Base-by-base conservation (phyloP, 2,888 invertebrate species). In the Crematogaster levior region DNA sequence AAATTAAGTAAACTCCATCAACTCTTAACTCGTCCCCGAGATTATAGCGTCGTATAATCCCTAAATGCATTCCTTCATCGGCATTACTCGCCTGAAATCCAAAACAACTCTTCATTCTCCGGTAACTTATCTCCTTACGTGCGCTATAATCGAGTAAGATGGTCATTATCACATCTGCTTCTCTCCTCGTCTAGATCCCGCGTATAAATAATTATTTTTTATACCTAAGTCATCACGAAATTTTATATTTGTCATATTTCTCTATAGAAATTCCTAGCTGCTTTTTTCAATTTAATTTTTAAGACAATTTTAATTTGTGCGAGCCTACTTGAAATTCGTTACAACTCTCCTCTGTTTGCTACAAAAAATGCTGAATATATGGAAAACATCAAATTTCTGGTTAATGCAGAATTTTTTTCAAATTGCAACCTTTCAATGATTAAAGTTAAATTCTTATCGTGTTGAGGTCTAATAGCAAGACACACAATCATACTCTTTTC, bases 1-100 rank as follows among this genome's bases (percentile, higher is more conserved):
- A 80, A 74, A 80, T 80, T 80, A 80, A 73, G 61, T 80, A 80
- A 80, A 80, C 80, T 61, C 40, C 51, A 79, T 79, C 77, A 46
- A 56, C 70, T 68, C 56, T 77, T 77, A 68, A 68, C 53, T 77
- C 77, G 40, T 56, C 43, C 43, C 77, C 34, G 77, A 79, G 77
- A 79, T 79, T 70, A 79, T 79, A 79, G 70, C 56, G 77, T 56
- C 43, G 77, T 34, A 70, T 70, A 79, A 79, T 68, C 77, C 53
- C 18, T 70, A 70, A 79, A 70, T 70, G 77, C 68, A 56, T 79
- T 79, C 43, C 77, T 56, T 56, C 77, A 79, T 79, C 56, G 56
- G 77, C 43, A 70, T 15, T 34, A n/a, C 24, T 12, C 30, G n/a
- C 15, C 43, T 70, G 24, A 79, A 56, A 70, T 79, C 56, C 24